phyloP scores from a whole-genome alignment of 1,140 invertebrate genomes.

The Philotrypesis tridentata region DNA sequence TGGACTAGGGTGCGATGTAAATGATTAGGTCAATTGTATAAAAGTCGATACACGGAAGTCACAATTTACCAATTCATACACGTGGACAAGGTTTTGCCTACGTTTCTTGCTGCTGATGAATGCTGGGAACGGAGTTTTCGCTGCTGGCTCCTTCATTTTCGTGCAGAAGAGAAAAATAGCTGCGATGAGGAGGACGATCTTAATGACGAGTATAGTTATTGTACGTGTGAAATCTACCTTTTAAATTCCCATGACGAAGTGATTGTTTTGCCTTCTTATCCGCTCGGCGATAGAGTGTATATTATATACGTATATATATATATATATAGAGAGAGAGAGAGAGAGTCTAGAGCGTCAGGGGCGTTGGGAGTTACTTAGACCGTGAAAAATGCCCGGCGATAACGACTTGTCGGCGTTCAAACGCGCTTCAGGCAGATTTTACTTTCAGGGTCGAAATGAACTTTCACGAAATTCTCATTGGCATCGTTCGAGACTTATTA shows the following conservation, averaged over 20 bases:
- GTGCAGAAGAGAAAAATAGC: slow-evolving; percentile 7
- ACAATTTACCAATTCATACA: not conserved
- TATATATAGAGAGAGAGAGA: too few relatives aligned
- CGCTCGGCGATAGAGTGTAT: not conserved
- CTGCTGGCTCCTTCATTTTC: not conserved
- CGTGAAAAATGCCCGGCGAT: slow-evolving; percentile 25
- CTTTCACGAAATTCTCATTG: slow-evolving; percentile 18
- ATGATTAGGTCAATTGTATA: too few relatives aligned
- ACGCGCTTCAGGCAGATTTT: not conserved
- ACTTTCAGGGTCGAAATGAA: not conserved
- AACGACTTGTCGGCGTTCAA: not conserved
- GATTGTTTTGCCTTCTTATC: slow-evolving; percentile 42
- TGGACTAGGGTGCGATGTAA: too few relatives aligned
- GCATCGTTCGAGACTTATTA: not conserved
- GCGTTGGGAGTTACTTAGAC: slow-evolving; percentile 31
- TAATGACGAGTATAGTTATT: slow-evolving; percentile 17
- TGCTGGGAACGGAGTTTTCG: not conserved
- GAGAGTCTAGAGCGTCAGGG: slow-evolving; percentile 15
- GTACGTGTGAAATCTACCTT: slow-evolving; percentile 41
- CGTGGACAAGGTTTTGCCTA: not conserved
- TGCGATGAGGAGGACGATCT: not conserved
- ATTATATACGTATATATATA: not conserved
- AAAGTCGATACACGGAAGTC: not conserved
- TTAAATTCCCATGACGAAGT: slow-evolving; percentile 36
- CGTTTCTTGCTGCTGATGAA: not conserved